These are phyloP conservation scores for Morone saxatilis DNA, from an alignment of 2,113 vertebrate species.

Conservation along the genomic window DNA sequence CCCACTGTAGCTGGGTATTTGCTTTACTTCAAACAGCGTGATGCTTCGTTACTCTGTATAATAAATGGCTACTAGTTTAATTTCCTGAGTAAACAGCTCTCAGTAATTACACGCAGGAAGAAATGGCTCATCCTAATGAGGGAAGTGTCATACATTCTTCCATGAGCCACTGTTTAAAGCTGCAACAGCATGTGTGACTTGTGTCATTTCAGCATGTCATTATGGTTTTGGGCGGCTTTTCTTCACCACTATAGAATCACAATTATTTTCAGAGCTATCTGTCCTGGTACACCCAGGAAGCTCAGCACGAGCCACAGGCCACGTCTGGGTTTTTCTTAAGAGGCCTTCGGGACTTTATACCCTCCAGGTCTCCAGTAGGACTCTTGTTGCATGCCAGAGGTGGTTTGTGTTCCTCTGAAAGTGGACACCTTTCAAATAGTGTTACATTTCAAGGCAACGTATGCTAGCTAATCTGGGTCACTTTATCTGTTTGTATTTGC, in stretches of 20 bases:
- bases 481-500: conserved; percentile 79
- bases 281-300: conserved; percentile 26
- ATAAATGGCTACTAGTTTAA: conserved; percentile 62
- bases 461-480: conserved; percentile 77
- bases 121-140: conserved; percentile 67
- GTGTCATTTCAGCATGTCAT: conserved; percentile 40
- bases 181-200: conserved; percentile 18
- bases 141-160: conserved; percentile 61
- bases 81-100: conserved; percentile 73
- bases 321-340: conserved; percentile 50
- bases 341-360: conserved; percentile 56
- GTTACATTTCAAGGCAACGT: conserved; percentile 78
- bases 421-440: conserved; percentile 82
- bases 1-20: conserved; percentile 7
- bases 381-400: conserved; percentile 76
- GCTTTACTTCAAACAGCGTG: conserved; percentile 36
- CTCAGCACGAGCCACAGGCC: conserved; percentile 30
- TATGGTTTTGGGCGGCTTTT: conserved; percentile 12
- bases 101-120: conserved; percentile 67
- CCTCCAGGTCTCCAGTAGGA: conserved; percentile 64
- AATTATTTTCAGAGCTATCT: conserved; percentile 34
- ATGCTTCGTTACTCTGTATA: conserved; percentile 39
- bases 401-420: conserved; percentile 82
- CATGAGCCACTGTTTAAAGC: conserved; percentile 32
- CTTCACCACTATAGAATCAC: conserved; percentile 30